Conservation (phyloP, 2,888 invertebrate species). For the Alloplasta piceator region DNA sequence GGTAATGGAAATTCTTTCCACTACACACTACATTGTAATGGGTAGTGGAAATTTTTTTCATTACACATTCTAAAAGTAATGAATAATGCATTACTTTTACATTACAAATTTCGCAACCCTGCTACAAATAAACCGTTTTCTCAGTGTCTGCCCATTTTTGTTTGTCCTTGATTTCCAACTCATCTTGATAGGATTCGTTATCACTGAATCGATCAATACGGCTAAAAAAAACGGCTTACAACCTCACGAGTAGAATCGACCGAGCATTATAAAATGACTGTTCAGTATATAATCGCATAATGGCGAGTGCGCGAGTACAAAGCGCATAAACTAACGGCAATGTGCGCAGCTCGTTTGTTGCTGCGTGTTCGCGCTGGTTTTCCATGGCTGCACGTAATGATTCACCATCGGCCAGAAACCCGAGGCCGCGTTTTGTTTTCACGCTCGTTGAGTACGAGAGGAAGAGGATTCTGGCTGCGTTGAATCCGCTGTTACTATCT, state of each 20-base stretch:
- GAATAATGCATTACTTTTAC: too few species aligned
- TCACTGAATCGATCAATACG: not conserved
- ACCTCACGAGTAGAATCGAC: too few species aligned
- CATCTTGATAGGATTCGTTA: too few species aligned
- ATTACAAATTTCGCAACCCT: too few species aligned
- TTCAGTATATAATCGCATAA: slow-evolving; percentile 6
- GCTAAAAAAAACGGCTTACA: too few species aligned
- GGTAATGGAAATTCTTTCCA: too few species aligned
- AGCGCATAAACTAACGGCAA: slow-evolving; percentile 49
- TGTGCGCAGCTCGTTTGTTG: slow-evolving; percentile 28
- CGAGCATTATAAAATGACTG: not conserved
- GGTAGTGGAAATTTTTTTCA: too few species aligned
- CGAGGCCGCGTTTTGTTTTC: slow-evolving; percentile 70
- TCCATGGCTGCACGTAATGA: slow-evolving; percentile 44
- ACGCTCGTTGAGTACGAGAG: slow-evolving; percentile 73
- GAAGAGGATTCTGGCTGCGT: slow-evolving; percentile 64
- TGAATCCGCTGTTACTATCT: slow-evolving; percentile 61
- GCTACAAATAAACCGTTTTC: too few species aligned
- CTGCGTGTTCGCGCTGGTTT: slow-evolving; percentile 38
- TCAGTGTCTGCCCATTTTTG: too few species aligned
- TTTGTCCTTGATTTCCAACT: too few species aligned
- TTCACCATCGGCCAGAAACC: slow-evolving; percentile 40
- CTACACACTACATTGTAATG: too few species aligned
- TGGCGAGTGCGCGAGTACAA: slow-evolving; percentile 18
- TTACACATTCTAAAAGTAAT: too few species aligned